Conservation (phyloP, 1,140 invertebrate species). For the Phymastichus coffea region DNA sequence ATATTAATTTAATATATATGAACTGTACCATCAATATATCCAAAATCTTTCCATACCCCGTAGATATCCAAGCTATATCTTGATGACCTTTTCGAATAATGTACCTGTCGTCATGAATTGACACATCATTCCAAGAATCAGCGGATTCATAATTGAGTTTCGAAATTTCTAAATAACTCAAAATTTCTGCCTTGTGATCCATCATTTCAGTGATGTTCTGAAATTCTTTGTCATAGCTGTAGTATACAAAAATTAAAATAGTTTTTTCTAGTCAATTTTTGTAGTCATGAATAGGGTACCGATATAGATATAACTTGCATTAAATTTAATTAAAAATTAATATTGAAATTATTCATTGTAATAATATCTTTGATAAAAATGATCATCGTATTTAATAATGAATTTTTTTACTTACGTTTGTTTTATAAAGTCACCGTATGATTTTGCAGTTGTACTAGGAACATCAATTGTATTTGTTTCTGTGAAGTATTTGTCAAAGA, state of each 20-base stretch:
- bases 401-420: conserved; percentile 51
- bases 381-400: conserved; percentile 40
- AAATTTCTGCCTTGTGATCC: conserved; percentile 38
- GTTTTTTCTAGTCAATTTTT: too few relatives aligned
- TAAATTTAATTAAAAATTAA: background rate
- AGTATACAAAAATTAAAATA: too few relatives aligned
- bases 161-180: conserved; percentile 57
- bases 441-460: conserved; percentile 38
- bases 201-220: conserved; percentile 27
- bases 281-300: background rate
- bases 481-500: conserved; percentile 35
- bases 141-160: conserved; percentile 58
- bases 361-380: conserved; percentile 20
- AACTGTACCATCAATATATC: conserved; percentile 62
- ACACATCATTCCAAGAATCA: conserved; percentile 61
- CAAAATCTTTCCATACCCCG: conserved; percentile 61
- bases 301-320: background rate
- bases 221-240: conserved; percentile 29
- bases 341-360: too few relatives aligned
- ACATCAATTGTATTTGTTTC: conserved; percentile 28
- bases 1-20: too few relatives aligned
- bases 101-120: conserved; percentile 56
- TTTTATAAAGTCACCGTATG: conserved; percentile 53
- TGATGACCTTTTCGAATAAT: conserved; percentile 59
- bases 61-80: conserved; percentile 61